Evolutionary conservation across 2,113 vertebrate species (phyloP).

Genomic region (Apteryx owenii): DNA sequence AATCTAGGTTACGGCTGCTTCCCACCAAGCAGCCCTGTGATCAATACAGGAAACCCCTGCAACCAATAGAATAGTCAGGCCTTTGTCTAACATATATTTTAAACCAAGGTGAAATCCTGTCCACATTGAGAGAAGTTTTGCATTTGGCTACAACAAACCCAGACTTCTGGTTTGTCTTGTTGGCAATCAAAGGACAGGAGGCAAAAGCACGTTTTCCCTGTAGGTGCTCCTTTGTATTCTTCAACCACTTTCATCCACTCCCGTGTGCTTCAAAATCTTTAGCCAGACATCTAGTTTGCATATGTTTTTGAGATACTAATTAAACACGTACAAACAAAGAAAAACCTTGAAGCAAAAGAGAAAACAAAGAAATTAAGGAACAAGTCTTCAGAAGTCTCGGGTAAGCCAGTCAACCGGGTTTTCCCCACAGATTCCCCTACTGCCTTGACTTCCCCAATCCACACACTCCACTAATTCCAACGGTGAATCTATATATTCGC

Average conservation of each 20-base stretch:
- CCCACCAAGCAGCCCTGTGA: not conserved
- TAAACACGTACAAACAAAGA: conserved; percentile 73
- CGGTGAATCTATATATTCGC: not conserved
- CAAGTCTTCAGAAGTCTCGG: conserved; percentile 52
- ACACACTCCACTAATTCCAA: conserved; percentile 62
- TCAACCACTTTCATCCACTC: conserved; percentile 66
- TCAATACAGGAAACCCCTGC: not conserved
- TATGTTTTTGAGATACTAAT: conserved; percentile 69
- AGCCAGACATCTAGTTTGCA: conserved; percentile 68
- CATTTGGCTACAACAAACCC: not conserved
- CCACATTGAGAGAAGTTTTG: not conserved
- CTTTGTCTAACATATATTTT: not conserved
- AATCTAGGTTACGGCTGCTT: not conserved
- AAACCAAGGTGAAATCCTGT: conserved; percentile 16
- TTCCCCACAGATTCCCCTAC: conserved; percentile 62
- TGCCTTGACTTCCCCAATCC: conserved; percentile 60
- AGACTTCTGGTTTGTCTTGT: not conserved
- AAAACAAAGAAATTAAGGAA: conserved; percentile 70
- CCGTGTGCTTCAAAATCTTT: conserved; percentile 41
- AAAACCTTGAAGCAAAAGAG: conserved; percentile 61
- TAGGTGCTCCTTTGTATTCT: conserved; percentile 62
- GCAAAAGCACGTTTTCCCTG: conserved; percentile 61
- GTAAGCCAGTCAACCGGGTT: conserved; percentile 55
- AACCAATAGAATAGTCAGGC: not conserved
- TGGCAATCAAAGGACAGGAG: conserved; percentile 41